Evolutionary conservation across 2,797 vertebrate genomes (phyloP).

Genomic region (Anguilla obscura): DNA sequence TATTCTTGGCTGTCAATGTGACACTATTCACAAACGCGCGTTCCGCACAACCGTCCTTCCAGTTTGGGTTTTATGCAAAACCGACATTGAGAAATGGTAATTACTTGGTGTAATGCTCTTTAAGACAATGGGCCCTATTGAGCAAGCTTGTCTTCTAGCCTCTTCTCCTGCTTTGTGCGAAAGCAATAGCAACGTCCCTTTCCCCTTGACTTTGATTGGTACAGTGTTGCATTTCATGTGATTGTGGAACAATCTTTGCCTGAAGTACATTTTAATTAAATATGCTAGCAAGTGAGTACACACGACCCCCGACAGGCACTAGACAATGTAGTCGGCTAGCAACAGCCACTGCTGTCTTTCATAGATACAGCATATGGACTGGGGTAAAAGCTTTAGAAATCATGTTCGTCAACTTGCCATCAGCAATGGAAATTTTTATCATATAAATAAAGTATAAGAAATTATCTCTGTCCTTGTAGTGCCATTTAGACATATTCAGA

Average conservation of each 20-base stretch:
- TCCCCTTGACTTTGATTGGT: not conserved
- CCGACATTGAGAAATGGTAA: not conserved
- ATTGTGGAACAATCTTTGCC: not conserved
- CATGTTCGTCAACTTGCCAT: not conserved
- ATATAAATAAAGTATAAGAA: not conserved
- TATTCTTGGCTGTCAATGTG: not conserved
- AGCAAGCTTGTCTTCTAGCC: not conserved
- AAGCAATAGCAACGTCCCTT: not conserved
- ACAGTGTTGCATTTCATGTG: not conserved
- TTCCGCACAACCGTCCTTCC: not conserved
- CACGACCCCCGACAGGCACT: too few relatives aligned
- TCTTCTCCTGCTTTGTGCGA: not conserved
- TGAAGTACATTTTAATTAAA: not conserved
- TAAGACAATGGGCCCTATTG: not conserved
- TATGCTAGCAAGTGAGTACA: not conserved
- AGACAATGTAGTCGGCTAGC: too few relatives aligned
- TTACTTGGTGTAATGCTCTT: not conserved
- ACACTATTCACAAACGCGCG: not conserved
- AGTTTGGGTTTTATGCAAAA: not conserved
- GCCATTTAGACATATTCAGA: not conserved
- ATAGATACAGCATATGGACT: not conserved
- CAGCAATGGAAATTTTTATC: not conserved
- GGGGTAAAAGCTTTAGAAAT: not conserved
- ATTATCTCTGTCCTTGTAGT: not conserved
- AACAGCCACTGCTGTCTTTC: too few relatives aligned